Evolutionary conservation across 2,797 vertebrate genomes (phyloP), one percentile per base, ranked within the genome.

Genomic region (Aplochiton taeniatus): DNA sequence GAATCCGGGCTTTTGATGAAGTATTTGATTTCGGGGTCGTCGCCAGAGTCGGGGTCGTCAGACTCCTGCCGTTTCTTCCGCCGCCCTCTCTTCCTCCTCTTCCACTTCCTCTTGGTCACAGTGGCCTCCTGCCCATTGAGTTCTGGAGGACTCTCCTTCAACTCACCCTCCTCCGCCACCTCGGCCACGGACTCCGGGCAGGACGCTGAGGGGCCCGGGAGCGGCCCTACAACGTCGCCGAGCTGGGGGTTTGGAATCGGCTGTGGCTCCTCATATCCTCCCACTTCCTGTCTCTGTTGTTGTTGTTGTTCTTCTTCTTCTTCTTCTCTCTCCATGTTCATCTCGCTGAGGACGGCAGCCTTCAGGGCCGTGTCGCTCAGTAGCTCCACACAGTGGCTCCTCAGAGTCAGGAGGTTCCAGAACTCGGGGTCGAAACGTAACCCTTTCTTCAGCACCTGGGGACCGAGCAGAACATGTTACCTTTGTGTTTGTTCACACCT

Each of bases 351-450:
- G 20, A 85, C 85, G 50, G 87, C 89, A 54, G 78, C 90, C 82
- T 89, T 88, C 72, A 76, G 91, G 72, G 92, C 92, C 46, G 94
- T 94, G 78, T 96, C 96, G 20, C 88, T 94, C 80, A 99, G 83
- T 59, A 99, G 83, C 1, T 94, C 93, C 70, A 95, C 89, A 78
- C 98, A 99, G 75, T 94, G 94, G 52, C 93, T 95, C 87, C 95
- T 95, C 79, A 99, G 93, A 81, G 96, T 97, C 56, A 97, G 81
- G 31, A 98, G 93, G 86, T 96, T 98, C 97, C 97, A 99, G 83
- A 99, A 98, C 83, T 99, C 98, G 0, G 98, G 98, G 80, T 99
- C 98, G 74, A 98, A 99, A 87, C 94, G 95, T 69, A 99, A 87
- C 7, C 93, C 95, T 73, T 94, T 95, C 88, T 99, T 99, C 70